Evolutionary conservation across 2,113 vertebrate genomes (phyloP).

Genomic region (Rattus norvegicus): GRCr8 NC_086019.1:145130501-145131000

Average conservation of each 20-base stretch:
- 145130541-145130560: neutral
- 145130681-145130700: neutral
- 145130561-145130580: neutral
- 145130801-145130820: too few relatives aligned
- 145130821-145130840: too few relatives aligned
- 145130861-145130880: neutral
- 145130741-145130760: too few relatives aligned
- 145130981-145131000: neutral
- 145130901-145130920: neutral
- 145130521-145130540: neutral
- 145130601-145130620: neutral
- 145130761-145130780: too few relatives aligned
- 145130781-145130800: too few relatives aligned
- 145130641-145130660: neutral
- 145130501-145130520: neutral
- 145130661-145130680: neutral
- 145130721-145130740: too few relatives aligned
- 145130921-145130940: neutral
- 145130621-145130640: fast-evolving
- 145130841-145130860: neutral
- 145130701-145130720: neutral
- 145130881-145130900: too few relatives aligned
- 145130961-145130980: neutral
- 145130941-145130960: neutral
- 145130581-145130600: neutral